Evolutionary conservation across 92 coral and sea anemone species (phyloP).

Genomic region (Actinernus sp.): DNA sequence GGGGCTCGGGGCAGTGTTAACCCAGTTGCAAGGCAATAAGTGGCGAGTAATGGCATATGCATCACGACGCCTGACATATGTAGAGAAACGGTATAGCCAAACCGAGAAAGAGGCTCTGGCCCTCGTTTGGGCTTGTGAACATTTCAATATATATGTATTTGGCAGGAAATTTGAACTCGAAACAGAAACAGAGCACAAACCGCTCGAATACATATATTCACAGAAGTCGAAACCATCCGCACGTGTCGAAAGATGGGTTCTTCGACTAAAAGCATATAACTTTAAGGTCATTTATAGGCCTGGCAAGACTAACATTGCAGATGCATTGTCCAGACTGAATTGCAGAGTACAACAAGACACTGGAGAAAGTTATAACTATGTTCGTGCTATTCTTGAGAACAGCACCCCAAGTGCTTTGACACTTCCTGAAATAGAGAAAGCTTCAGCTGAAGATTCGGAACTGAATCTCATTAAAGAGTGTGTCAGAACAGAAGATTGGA

Average conservation of each 20-base stretch:
- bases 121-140: conserved; percentile 49
- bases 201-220: no score
- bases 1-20: no score
- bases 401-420: conserved; percentile 4
- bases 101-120: conserved; percentile 47
- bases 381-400: no score
- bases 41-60: conserved; percentile 50
- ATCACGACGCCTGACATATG: conserved; percentile 33
- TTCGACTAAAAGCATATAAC: conserved; percentile 30
- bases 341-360: not conserved
- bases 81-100: conserved; percentile 31
- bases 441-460: conserved; percentile 6
- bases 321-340: conserved; percentile 40
- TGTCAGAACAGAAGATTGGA: conserved; percentile 19
- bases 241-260: conserved; percentile 45
- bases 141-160: conserved; percentile 38
- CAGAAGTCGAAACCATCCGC: no score
- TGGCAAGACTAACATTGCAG: conserved; percentile 42
- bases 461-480: not conserved
- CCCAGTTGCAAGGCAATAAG: no score
- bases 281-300: conserved; percentile 34
- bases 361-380: no score
- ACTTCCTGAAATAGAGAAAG: conserved; percentile 9
- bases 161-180: no score
- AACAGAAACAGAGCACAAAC: no score